Percentiles rank a stretch among this genome's conserved stretches.
Conservation (phyloP, 2,797 vertebrate species). For the Sternotherus odoratus region DNA sequence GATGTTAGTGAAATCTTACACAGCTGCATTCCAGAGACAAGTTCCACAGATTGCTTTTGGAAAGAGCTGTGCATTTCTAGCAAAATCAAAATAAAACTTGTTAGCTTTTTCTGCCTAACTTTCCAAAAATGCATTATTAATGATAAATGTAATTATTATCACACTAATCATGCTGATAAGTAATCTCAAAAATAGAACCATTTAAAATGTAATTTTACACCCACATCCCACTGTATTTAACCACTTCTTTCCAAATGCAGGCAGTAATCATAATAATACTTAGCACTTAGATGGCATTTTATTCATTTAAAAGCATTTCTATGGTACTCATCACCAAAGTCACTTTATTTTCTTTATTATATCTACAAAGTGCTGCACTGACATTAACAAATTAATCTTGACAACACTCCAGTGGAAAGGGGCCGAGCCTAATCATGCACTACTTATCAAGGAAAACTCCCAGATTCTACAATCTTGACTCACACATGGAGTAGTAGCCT, state of each 20-base stretch:
- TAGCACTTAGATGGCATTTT: slow-evolving; percentile 75
- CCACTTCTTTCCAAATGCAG: slow-evolving; percentile 71
- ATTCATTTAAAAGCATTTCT: slow-evolving; percentile 78
- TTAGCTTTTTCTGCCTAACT: slow-evolving; percentile 78
- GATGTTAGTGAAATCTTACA: slow-evolving; percentile 84
- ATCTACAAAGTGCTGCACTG: slow-evolving; percentile 70
- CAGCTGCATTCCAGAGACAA: slow-evolving; percentile 86
- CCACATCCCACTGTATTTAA: slow-evolving; percentile 79
- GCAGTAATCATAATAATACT: slow-evolving; percentile 77
- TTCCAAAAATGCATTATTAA: slow-evolving; percentile 82
- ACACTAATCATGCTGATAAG: slow-evolving; percentile 83
- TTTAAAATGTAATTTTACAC: slow-evolving; percentile 78
- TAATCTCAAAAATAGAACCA: slow-evolving; percentile 83
- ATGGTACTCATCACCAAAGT: slow-evolving; percentile 71
- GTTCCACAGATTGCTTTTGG: slow-evolving; percentile 84
- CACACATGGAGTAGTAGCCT: slow-evolving; percentile 22
- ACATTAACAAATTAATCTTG: slow-evolving; percentile 78
- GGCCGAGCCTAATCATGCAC: slow-evolving; percentile 48
- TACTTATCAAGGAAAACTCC: slow-evolving; percentile 59
- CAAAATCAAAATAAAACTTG: slow-evolving; percentile 78
- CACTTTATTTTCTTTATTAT: slow-evolving; percentile 74
- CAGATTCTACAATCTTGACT: background rate
- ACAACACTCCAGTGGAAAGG: slow-evolving; percentile 24
- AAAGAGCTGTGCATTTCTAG: slow-evolving; percentile 74
- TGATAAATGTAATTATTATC: slow-evolving; percentile 85